These are phyloP conservation scores for Scelioninae gen. 1 DNA, from an alignment of 2,888 invertebrate species.

Conservation along the genomic window DNA sequence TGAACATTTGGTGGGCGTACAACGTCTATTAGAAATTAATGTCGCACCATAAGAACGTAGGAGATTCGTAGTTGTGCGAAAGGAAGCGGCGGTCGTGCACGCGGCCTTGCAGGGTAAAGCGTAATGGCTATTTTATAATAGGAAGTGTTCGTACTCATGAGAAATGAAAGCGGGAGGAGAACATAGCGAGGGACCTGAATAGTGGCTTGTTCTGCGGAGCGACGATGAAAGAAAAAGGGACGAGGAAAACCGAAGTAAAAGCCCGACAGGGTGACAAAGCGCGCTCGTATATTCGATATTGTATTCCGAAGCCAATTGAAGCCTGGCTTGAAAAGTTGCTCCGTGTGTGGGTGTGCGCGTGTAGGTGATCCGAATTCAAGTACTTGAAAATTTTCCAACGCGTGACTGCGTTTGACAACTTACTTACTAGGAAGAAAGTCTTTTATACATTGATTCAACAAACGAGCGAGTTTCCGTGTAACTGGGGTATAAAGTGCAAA, in stretches of 20 bases:
- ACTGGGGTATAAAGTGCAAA: too few relatives aligned
- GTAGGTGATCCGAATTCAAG: too few relatives aligned
- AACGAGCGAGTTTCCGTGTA: too few relatives aligned
- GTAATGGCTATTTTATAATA: constrained; percentile 64
- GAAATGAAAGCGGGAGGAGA: constrained; percentile 38
- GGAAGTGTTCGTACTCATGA: constrained; percentile 56
- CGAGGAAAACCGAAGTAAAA: constrained; percentile 42
- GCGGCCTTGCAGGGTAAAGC: constrained; percentile 41
- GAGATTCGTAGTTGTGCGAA: constrained; percentile 15
- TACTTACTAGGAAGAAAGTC: too few relatives aligned
- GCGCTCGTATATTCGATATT: constrained; percentile 60
- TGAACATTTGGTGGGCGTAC: constrained; percentile 52
- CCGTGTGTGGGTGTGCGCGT: too few relatives aligned
- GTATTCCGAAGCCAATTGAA: constrained; percentile 55
- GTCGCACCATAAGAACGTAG: constrained; percentile 27
- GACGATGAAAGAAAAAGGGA: constrained; percentile 33
- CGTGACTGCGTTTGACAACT: too few relatives aligned
- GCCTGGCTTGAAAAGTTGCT: too few relatives aligned
- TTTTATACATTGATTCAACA: too few relatives aligned
- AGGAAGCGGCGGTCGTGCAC: constrained; percentile 36
- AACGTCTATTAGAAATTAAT: constrained; percentile 57
- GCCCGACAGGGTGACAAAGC: constrained; percentile 52
- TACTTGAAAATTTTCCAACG: too few relatives aligned
- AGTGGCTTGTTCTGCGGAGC: constrained; percentile 38
- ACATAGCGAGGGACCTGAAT: constrained; percentile 19